These are phyloP conservation scores for Prostheceraeus crozeri DNA, from an alignment of 2,888 invertebrate genomes.

Conservation along the genomic window DNA sequence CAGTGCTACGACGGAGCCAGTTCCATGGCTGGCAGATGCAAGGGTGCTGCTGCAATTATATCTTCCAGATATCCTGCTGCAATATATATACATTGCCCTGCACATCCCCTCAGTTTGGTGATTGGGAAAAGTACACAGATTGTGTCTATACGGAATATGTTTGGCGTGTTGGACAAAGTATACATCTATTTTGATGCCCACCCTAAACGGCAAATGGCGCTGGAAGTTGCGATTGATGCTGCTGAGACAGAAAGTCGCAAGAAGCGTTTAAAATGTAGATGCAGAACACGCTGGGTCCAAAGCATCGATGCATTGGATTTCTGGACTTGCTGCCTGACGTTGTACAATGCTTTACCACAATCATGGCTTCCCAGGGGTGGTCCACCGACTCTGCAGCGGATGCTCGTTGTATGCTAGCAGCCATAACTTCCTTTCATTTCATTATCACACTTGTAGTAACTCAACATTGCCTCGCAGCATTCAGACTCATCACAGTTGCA, in stretches of 20 bases:
- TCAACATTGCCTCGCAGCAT: neutral
- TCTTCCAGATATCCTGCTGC: neutral
- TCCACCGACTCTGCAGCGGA: neutral
- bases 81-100: slow-evolving; percentile 15
- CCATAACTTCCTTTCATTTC: slow-evolving; percentile 10
- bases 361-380: no score
- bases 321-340: neutral
- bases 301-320: slow-evolving; percentile 20
- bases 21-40: slow-evolving; percentile 12
- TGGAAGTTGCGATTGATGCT: slow-evolving; percentile 1
- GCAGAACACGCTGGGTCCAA: slow-evolving; percentile 19
- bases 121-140: slow-evolving; percentile 16
- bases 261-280: slow-evolving; percentile 10
- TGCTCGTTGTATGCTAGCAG: slow-evolving; percentile 13
- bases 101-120: slow-evolving; percentile 20
- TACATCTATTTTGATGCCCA: slow-evolving; percentile 17
- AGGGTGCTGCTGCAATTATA: slow-evolving; percentile 18
- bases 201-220: slow-evolving; percentile 10
- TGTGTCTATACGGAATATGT: slow-evolving; percentile 16
- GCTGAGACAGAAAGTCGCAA: neutral
- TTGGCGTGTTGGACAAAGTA: slow-evolving; percentile 3
- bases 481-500: neutral
- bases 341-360: neutral
- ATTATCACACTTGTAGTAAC: neutral
- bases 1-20: slow-evolving; percentile 12